Evolutionary conservation across 2,888 invertebrate species (phyloP).

Genomic region (Cacoxenus indagator): DNA sequence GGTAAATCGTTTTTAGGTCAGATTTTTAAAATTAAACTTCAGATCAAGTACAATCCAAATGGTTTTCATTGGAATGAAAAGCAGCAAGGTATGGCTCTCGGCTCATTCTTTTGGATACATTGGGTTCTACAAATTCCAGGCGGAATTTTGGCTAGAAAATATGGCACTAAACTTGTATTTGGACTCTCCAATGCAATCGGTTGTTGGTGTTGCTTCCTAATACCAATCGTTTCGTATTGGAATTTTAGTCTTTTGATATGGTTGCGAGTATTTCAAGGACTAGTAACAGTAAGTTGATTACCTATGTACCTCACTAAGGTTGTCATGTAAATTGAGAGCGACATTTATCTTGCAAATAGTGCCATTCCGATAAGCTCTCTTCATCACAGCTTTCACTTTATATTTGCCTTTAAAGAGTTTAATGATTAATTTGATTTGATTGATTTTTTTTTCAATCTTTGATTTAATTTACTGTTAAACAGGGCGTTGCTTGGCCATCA

Average conservation of each 20-base stretch:
- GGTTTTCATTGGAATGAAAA: slow-evolving; percentile 77
- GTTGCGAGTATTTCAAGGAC: slow-evolving; percentile 78
- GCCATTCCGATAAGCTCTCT: no score
- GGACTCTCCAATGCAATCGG: slow-evolving; percentile 78
- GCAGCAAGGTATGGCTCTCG: slow-evolving; percentile 76
- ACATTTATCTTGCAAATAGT: background rate
- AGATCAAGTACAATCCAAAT: slow-evolving; percentile 57
- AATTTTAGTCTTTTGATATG: slow-evolving; percentile 74
- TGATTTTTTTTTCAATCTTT: background rate
- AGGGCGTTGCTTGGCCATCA: slow-evolving; percentile 81
- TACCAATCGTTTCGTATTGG: slow-evolving; percentile 77
- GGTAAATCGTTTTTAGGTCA: background rate
- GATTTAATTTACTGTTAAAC: background rate
- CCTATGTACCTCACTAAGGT: background rate
- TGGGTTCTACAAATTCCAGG: slow-evolving; percentile 81
- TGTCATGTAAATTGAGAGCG: no score
- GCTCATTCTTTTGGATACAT: slow-evolving; percentile 82
- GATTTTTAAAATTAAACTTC: slow-evolving; percentile 15
- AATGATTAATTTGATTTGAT: background rate
- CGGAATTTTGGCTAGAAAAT: slow-evolving; percentile 77
- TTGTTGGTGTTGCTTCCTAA: slow-evolving; percentile 76
- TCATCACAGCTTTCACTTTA: no score
- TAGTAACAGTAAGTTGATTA: slow-evolving; percentile 76
- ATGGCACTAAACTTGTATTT: slow-evolving; percentile 80
- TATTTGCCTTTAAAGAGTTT: no score